Conservation (phyloP, 2,113 vertebrate species). For the Channa maculata region DNA sequence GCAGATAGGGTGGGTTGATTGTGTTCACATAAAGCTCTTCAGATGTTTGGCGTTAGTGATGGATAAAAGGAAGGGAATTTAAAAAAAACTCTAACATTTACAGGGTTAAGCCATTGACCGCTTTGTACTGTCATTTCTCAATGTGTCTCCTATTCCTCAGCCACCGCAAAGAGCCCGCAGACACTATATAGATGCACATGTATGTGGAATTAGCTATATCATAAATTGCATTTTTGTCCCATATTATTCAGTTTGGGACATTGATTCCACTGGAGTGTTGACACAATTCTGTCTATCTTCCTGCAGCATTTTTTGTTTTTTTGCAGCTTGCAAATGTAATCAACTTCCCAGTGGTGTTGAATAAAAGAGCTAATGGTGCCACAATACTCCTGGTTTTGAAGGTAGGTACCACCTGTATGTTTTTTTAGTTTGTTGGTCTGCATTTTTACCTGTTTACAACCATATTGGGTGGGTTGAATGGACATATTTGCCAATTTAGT, state of each 20-base stretch:
- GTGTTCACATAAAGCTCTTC: conserved; percentile 27
- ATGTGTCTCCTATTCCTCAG: conserved; percentile 4
- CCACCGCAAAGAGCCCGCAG: conserved; percentile 12
- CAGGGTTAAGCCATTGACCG: conserved; percentile 25
- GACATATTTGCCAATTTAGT: too few relatives aligned
- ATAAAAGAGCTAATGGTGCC: conserved; percentile 1
- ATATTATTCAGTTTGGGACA: conserved; percentile 22
- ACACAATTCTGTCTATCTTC: conserved; percentile 33
- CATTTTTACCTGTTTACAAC: too few relatives aligned
- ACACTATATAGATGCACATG: conserved; percentile 22
- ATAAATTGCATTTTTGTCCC: conserved; percentile 25
- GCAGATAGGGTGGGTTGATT: conserved; percentile 35
- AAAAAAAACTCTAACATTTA: conserved; percentile 10
- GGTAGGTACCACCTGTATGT: neutral
- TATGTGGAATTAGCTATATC: conserved; percentile 23
- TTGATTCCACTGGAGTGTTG: conserved; percentile 12
- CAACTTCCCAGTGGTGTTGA: conserved; percentile 43
- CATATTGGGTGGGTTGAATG: too few relatives aligned
- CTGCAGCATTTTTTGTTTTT: conserved; percentile 4
- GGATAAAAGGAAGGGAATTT: conserved; percentile 19
- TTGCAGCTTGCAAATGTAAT: conserved; percentile 46
- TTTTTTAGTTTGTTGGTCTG: too few relatives aligned
- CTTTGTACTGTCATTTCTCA: conserved; percentile 25
- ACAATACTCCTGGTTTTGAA: conserved; percentile 30
- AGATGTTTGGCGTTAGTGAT: conserved; percentile 55